Percentiles rank a stretch among this genome's conserved stretches.
Conservation (phyloP, 2,888 invertebrate genomes). For the Dexiosoma caninum region DNA sequence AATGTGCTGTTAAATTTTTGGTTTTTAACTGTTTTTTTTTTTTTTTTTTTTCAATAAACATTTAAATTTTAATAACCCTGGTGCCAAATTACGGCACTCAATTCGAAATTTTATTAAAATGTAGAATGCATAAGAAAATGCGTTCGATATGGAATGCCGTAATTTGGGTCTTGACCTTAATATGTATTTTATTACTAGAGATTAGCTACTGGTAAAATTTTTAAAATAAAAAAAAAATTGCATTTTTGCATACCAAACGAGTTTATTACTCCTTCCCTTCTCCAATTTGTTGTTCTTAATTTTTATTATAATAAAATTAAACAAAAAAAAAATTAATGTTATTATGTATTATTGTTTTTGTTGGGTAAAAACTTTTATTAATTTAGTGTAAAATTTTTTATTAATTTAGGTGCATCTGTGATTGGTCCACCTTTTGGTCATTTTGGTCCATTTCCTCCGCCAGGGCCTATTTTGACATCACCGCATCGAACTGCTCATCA, state of each 20-base stretch:
- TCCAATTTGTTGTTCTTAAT: constrained; percentile 13
- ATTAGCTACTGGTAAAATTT: neutral
- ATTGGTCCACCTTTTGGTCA: constrained; percentile 79
- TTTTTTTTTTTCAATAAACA: neutral
- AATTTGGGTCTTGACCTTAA: neutral
- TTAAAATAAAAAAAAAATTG: neutral
- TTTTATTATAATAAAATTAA: constrained; percentile 6
- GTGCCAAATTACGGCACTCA: no score
- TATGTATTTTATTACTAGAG: constrained; percentile 2
- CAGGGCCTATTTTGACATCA: constrained; percentile 75
- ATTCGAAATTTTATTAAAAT: no score
- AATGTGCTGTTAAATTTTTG: constrained; percentile 2
- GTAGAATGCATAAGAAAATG: no score
- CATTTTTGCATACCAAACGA: no score
- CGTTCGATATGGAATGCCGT: no score
- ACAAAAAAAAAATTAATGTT: constrained; percentile 35
- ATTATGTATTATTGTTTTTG: constrained; percentile 1
- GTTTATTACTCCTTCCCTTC: constrained; percentile 10
- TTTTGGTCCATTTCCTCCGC: constrained; percentile 79
- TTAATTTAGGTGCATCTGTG: constrained; percentile 80
- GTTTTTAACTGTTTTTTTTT: constrained; percentile 23
- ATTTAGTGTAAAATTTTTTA: neutral
- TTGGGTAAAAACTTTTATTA: neutral
- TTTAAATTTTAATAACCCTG: constrained; percentile 12
- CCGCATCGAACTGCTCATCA: constrained; percentile 78